Conservation (phyloP, 2,888 invertebrate genomes). For the Polymixis flavicincta region DNA sequence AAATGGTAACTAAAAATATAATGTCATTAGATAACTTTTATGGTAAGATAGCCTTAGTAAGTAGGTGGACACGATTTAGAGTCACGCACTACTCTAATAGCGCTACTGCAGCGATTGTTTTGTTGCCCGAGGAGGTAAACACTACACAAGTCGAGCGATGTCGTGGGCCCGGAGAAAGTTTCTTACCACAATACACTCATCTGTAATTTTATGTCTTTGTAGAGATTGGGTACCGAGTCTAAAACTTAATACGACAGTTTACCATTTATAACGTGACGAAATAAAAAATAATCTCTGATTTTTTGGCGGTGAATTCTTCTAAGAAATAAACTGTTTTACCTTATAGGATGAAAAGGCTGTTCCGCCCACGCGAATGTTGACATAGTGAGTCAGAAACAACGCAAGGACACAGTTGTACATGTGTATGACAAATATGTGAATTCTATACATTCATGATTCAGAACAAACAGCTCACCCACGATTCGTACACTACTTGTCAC, state of each 20-base stretch:
- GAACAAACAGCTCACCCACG: slow-evolving; percentile 80
- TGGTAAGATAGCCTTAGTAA: slow-evolving; percentile 25
- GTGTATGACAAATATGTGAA: slow-evolving; percentile 81
- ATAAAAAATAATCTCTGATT: slow-evolving; percentile 5
- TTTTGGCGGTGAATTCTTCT: slow-evolving; percentile 51
- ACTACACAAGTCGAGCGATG: slow-evolving; percentile 66
- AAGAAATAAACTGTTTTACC: slow-evolving; percentile 71
- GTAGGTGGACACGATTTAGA: slow-evolving; percentile 33
- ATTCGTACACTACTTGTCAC: slow-evolving; percentile 57
- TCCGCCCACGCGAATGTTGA: slow-evolving; percentile 87
- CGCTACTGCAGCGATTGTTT: slow-evolving; percentile 74
- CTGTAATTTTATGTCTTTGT: slow-evolving; percentile 54
- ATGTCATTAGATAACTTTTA: not conserved
- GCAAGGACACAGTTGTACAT: slow-evolving; percentile 81
- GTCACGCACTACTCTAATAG: slow-evolving; percentile 44
- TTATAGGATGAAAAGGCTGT: slow-evolving; percentile 82
- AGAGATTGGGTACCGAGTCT: slow-evolving; percentile 32
- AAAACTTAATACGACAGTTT: slow-evolving; percentile 20
- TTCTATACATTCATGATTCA: slow-evolving; percentile 71
- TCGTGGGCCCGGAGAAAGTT: slow-evolving; percentile 80
- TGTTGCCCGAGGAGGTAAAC: slow-evolving; percentile 74
- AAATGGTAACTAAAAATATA: slow-evolving; percentile 12
- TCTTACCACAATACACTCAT: slow-evolving; percentile 66
- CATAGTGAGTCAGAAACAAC: slow-evolving; percentile 86
- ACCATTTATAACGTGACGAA: slow-evolving; percentile 2